Evolutionary conservation across 1,140 invertebrate species (phyloP).

Genomic region (Aphidius gifuensis): DNA sequence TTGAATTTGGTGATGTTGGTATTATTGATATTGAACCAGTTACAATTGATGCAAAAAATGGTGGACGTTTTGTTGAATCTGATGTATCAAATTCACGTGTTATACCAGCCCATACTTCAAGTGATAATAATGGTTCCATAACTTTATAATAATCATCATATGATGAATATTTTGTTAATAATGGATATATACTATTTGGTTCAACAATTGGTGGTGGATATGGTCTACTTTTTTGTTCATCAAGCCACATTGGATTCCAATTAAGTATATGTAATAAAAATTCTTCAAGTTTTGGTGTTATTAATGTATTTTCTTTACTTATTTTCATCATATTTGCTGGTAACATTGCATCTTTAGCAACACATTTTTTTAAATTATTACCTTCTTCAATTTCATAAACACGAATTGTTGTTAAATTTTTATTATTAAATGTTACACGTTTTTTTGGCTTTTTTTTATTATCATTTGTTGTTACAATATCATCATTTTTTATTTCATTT

Average conservation of each 20-base stretch:
- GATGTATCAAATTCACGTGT: constrained; percentile 32
- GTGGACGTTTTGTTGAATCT: background rate
- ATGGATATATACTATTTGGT: constrained; percentile 18
- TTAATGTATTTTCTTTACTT: background rate
- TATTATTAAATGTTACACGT: constrained; percentile 32
- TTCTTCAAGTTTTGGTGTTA: constrained; percentile 30
- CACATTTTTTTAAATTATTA: constrained; percentile 34
- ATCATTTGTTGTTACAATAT: background rate
- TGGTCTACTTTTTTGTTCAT: constrained; percentile 35
- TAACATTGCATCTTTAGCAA: constrained; percentile 32
- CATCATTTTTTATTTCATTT: background rate
- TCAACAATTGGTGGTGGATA: constrained; percentile 32
- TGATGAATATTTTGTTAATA: constrained; percentile 30
- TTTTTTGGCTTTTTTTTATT: constrained; percentile 21
- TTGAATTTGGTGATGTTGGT: constrained; percentile 14
- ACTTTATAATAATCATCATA: constrained; percentile 40
- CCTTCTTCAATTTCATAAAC: constrained; percentile 35
- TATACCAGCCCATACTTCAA: constrained; percentile 39
- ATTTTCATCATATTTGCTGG: background rate
- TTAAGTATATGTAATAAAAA: constrained; percentile 35
- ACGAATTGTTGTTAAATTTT: constrained; percentile 16
- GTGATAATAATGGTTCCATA: constrained; percentile 32
- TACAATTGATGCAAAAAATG: constrained; percentile 26
- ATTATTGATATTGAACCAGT: constrained; percentile 30
- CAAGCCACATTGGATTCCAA: constrained; percentile 43